Percentiles rank a stretch among this genome's conserved stretches.
Evolutionary conservation across 2,888 invertebrate genomes (phyloP).

Genomic region (Crematogaster levior): DNA sequence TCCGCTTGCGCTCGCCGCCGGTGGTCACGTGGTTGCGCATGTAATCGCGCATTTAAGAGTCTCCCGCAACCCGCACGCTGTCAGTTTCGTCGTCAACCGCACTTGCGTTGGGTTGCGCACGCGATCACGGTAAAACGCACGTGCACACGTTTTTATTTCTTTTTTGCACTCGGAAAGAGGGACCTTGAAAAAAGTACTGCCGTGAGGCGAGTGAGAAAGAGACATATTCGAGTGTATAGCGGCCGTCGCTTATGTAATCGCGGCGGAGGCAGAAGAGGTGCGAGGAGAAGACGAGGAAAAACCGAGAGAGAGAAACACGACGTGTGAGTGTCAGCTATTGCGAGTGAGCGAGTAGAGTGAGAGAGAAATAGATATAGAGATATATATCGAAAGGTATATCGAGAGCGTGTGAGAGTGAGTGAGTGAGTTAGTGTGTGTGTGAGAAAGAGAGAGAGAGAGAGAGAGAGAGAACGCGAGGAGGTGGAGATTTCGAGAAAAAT

Average conservation of each 20-base stretch:
- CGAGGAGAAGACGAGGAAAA: conserved; percentile 43
- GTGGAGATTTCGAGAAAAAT: conserved; percentile 39
- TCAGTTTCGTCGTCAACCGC: conserved; percentile 69
- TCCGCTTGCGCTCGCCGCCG: conserved; percentile 50
- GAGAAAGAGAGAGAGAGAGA: not conserved
- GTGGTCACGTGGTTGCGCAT: conserved; percentile 66
- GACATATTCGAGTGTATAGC: conserved; percentile 3
- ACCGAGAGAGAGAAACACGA: conserved; percentile 3
- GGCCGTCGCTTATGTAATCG: conserved; percentile 40
- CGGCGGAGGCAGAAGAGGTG: conserved; percentile 10
- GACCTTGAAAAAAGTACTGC: conserved; percentile 32
- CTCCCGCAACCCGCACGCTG: conserved; percentile 57
- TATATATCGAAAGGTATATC: not conserved
- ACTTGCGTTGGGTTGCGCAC: not conserved
- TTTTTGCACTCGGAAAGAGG: not conserved
- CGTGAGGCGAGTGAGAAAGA: conserved; percentile 20
- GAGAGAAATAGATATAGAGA: not conserved
- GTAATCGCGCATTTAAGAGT: conserved; percentile 74
- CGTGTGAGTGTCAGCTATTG: conserved; percentile 43
- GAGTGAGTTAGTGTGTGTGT: conserved; percentile 22
- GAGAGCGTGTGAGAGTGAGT: conserved; percentile 20
- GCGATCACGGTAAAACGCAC: not conserved
- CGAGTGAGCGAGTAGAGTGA: conserved; percentile 5
- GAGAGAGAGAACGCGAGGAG: conserved; percentile 1
- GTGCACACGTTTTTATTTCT: conserved; percentile 3